phyloP scores from a whole-genome alignment of 2,888 invertebrate species.

The Sphinx pinastri region DNA sequence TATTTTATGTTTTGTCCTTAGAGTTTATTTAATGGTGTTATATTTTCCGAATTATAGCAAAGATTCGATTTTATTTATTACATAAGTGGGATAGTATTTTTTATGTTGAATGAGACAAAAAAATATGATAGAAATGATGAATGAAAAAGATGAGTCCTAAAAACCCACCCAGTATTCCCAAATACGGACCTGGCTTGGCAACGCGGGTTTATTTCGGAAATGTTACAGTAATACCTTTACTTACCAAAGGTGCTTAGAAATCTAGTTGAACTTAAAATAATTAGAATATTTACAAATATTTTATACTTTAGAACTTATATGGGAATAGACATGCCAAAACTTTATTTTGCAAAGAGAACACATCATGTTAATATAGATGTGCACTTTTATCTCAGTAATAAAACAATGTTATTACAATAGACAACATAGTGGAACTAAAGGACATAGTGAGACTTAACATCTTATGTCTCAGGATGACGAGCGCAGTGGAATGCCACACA shows the following conservation, averaged over 20 bases:
- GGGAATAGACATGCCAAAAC: no score
- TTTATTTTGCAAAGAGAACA: no score
- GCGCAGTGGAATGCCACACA: no score
- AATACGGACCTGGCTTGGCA: background rate
- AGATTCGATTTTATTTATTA: background rate
- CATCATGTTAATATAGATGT: no score
- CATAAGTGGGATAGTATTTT: background rate
- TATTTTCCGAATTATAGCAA: background rate
- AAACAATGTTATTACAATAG: no score
- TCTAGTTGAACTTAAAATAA: background rate
- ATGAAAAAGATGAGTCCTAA: background rate
- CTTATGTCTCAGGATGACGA: no score
- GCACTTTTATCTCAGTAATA: no score
- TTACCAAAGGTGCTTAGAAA: slow-evolving; percentile 2
- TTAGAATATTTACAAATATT: background rate
- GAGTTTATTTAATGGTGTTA: slow-evolving; percentile 10
- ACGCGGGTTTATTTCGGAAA: background rate
- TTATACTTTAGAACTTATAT: background rate
- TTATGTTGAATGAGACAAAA: no score
- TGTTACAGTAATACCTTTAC: background rate
- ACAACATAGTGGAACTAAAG: no score
- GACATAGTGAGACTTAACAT: no score
- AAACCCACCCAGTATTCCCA: background rate
- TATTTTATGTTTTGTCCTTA: background rate
- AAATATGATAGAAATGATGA: background rate